Evolutionary conservation across 2,888 invertebrate genomes (phyloP).

Genomic region (Antheraea assamensis): DNA sequence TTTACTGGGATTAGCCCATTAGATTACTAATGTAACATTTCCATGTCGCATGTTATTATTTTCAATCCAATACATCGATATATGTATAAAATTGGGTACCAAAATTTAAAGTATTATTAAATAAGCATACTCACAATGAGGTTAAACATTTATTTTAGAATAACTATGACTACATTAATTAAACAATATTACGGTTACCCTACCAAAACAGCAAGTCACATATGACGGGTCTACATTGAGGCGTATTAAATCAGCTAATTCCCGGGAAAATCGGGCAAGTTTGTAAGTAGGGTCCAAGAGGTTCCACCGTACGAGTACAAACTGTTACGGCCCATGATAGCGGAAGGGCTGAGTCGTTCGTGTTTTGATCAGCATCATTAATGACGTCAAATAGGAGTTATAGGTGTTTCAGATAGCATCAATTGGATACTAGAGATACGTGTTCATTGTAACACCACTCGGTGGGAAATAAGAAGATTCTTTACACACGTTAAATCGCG

Average conservation of each 20-base stretch:
- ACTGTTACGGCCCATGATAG: conserved; percentile 19
- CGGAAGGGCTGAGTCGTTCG: conserved; percentile 19
- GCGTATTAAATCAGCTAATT: conserved; percentile 67
- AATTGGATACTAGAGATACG: background rate
- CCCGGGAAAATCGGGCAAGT: conserved; percentile 62
- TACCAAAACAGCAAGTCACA: conserved; percentile 47
- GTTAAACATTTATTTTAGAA: background rate
- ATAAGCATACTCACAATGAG: too few relatives aligned
- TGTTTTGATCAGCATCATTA: conserved; percentile 20
- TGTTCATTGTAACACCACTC: background rate
- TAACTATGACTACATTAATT: background rate
- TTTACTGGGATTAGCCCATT: too few relatives aligned
- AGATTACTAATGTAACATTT: too few relatives aligned
- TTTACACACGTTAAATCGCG: background rate
- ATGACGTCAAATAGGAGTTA: conserved; percentile 7
- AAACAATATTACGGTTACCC: conserved; percentile 39
- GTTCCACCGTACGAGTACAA: conserved; percentile 29
- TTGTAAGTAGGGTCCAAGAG: conserved; percentile 56
- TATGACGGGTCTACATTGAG: conserved; percentile 48
- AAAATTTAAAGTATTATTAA: too few relatives aligned
- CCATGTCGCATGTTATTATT: too few relatives aligned
- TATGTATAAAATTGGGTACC: too few relatives aligned
- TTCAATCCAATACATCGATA: too few relatives aligned
- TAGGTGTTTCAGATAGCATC: background rate
- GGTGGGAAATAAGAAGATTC: background rate